Base-by-base conservation (phyloP, 1,140 invertebrate genomes). In the Ylistrum balloti region DNA sequence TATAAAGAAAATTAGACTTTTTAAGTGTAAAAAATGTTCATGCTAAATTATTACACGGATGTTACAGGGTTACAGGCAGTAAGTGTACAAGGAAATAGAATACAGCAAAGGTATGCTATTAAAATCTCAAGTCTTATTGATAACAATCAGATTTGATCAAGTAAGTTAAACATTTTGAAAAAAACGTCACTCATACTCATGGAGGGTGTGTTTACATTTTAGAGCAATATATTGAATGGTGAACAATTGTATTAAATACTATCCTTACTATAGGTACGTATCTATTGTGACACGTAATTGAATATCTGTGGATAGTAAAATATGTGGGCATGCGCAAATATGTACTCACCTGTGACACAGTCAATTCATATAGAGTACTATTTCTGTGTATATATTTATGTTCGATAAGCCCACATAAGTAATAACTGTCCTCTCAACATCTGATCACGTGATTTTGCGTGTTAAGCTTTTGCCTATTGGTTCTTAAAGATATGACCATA, bases 271-370 rank as follows among this genome's bases (percentile, higher is more conserved):
- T 28, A 74, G 56, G 56, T 74, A 74, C 22, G 56, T 28, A n/a
- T 74, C 9, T 28, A 74, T 48, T 5, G 56, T 74, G n/a, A 74
- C 56, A 74, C 56, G 56, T 74, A 74, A 74, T n/a, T n/a, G n/a
- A n/a, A n/a, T n/a, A n/a, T n/a, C n/a, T n/a, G n/a, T n/a, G 28
- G 56, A 28, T 74, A 28, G 13, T 74, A 28, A 17, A 45, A 17
- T 15, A 45, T 0, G 56, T 74, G 56, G 22, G 56, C 56, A 74
- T 74, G 56, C 56, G 56, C 56, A 74, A 74, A 28, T 74, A 17
- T 5, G 56, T 74, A 74, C 56, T 28, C 56, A 74, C 56, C 56
- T 74, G 56, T 74, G 56, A 74, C 56, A 74, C n/a, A n/a, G n/a
- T 74, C 0, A n/a, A 28, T 45, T 13, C 41, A 45, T 45, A 13